Evolutionary conservation across 2,797 vertebrate species (phyloP), one percentile per base, ranked within the genome.

Genomic region (Avahi laniger): DNA sequence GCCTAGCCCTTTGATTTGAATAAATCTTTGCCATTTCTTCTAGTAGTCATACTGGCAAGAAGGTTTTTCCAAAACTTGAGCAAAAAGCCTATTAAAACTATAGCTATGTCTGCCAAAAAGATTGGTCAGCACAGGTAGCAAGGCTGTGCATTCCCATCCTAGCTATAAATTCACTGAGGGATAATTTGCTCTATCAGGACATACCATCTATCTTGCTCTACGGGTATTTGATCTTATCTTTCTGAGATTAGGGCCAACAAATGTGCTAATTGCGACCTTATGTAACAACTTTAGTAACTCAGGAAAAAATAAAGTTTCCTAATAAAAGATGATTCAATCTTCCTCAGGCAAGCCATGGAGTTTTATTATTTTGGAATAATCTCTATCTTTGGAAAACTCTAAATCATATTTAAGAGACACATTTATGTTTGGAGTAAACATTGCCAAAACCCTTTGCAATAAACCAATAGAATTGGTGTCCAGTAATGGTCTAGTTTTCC

Each of bases 261-360:
- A 85, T n/a, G 87, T 97, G 92, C 82, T 98, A 97, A 97, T 89
- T 97, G 87, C 95, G 97, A 88, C 90, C 97, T 97, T 98, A 80
- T 82, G 18, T 94, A 98, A 97, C 87, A 30, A 4, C 86, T 81
- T 97, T 63, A 95, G 86, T 85, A 90, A 94, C 65, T 95, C 80
- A 84, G 73, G 89, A 90, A 95, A 41, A 92, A 17, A 95, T 85
- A 38, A 84, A 11, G 85, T 92, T 97, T 97, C 89, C 94, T 97
- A 91, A 73, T 84, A 97, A 97, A 98, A 96, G 72, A 83, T 97
- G 46, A 87, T 89, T 93, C 28, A n/a, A 18, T 97, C 93, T 97
- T 96, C 43, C 38, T 95, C 61, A 89, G 63, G 26, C 61, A 75
- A 54, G 76, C 76, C 73, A 96, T 79, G 35, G 61, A 43, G 28